Evolutionary conservation across 2,113 vertebrate genomes (phyloP), one percentile per base, ranked within the genome.

Genomic region (Platichthys stellatus): DNA sequence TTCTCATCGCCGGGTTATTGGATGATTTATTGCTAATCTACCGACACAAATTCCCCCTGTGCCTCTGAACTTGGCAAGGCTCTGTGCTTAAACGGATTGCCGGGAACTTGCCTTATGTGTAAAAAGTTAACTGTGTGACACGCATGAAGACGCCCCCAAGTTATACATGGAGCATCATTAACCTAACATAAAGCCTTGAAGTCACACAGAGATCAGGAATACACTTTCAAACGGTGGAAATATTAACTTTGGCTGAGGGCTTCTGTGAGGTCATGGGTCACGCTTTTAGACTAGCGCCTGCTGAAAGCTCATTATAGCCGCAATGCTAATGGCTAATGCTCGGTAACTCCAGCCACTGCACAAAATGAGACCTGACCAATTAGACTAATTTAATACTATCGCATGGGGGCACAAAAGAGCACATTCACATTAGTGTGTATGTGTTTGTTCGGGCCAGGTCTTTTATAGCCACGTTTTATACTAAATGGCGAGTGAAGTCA

Each of bases 21-120:
- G 82, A 91, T 89, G 92, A 93, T 92, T 93, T 93, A 90, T 92
- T 82, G 87, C 89, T 92, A 93, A 92, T 93, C 91, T 92, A 87
- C 86, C 84, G 82, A 90, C 88, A 87, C 89, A 89, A 91, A 93
- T 88, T 91, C 84, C 84, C 86, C 81, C 83, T 76, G 80, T 56
- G 88, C 79, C 87, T 90, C 82, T 92, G 91, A 92, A 88, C 83
- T 87, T 90, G 88, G 87, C 86, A 80, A 87, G 80, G 82, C 82
- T 84, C 80, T 86, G 81, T 31, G 66, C 85, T 90, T 90, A 92
- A 92, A 88, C 76, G 87, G 86, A 93, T 89, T 85, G 85, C 84
- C 65, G 74, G 73, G 76, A 82, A 86, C 81, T 88, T 72, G 74
- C 68, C 68, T 73, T 43, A 53, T 76, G 70, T 66, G 72, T 81